These are phyloP conservation scores for Tetramorium alpestre DNA, from an alignment of 1,140 invertebrate genomes.

Conservation along the genomic window DNA sequence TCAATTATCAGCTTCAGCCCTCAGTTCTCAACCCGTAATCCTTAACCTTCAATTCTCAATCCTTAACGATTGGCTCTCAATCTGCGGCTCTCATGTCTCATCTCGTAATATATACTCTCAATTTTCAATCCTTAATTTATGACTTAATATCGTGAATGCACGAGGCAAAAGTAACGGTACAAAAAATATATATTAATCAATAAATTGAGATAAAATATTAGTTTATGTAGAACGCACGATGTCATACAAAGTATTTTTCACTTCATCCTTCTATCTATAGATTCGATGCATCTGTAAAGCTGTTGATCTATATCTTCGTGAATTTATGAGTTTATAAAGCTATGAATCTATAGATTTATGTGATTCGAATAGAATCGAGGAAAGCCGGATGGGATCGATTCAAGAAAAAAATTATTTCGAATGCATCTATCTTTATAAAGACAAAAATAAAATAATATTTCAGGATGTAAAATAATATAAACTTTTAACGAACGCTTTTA, in stretches of 20 bases:
- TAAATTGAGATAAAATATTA: constrained; percentile 23
- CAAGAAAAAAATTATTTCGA: constrained; percentile 41
- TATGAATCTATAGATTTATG: constrained; percentile 59
- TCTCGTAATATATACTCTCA: neutral
- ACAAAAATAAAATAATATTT: constrained; percentile 5
- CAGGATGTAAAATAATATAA: neutral
- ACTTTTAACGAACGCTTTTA: neutral
- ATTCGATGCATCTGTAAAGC: constrained; percentile 36
- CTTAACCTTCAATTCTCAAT: constrained; percentile 37
- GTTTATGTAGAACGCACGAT: constrained; percentile 22
- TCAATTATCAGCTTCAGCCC: constrained; percentile 1
- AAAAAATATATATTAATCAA: constrained; percentile 11
- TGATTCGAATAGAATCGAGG: constrained; percentile 33
- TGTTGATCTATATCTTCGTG: constrained; percentile 55
- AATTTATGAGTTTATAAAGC: constrained; percentile 61
- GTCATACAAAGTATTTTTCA: constrained; percentile 39
- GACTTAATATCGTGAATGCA: neutral
- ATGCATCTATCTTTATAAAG: neutral
- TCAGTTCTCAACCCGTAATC: neutral
- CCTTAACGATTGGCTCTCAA: constrained; percentile 4
- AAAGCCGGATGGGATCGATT: constrained; percentile 22
- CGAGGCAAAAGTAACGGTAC: neutral
- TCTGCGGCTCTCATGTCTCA: neutral
- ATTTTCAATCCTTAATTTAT: neutral
- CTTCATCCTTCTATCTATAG: constrained; percentile 7